phyloP scores from a whole-genome alignment of 1,140 invertebrate species.

The Laupala kohalensis region DNA sequence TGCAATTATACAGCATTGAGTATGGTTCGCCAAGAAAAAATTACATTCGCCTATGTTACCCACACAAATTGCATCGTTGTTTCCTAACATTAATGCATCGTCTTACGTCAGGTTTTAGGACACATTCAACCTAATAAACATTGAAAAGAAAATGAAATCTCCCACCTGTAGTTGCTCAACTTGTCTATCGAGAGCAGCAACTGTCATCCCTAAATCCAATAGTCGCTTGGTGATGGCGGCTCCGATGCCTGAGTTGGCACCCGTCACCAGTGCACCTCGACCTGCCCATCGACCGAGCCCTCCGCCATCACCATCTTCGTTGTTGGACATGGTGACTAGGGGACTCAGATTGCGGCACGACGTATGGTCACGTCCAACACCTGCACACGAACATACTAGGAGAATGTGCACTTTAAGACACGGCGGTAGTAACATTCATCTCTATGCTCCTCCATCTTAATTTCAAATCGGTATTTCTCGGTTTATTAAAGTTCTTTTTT shows the following conservation, averaged over 20 bases:
- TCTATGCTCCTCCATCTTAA: no score
- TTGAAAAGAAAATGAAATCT: no score
- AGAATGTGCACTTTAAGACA: background rate
- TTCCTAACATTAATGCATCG: no score
- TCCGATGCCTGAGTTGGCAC: slow-evolving; percentile 48
- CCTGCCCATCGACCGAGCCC: slow-evolving; percentile 35
- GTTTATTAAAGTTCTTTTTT: no score
- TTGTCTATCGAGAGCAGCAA: slow-evolving; percentile 21
- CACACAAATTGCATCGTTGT: no score
- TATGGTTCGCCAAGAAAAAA: no score
- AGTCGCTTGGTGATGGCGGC: slow-evolving; percentile 32
- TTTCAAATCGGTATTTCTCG: no score
- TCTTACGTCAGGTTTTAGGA: no score
- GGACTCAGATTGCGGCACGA: slow-evolving; percentile 56
- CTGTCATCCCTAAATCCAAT: slow-evolving; percentile 38
- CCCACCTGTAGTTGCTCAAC: background rate
- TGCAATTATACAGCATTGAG: no score
- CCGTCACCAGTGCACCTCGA: slow-evolving; percentile 47
- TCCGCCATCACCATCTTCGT: background rate
- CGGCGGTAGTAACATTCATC: no score
- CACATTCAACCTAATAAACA: no score
- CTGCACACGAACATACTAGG: slow-evolving; percentile 62
- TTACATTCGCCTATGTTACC: no score
- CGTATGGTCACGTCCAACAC: slow-evolving; percentile 83
- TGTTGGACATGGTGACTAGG: background rate